A percentile compares a stretch with the other conserved stretches of the same genome.
These are phyloP conservation scores for Notarius quadriscutis DNA, from an alignment of 2,113 vertebrate species.

Conservation along the genomic window DNA sequence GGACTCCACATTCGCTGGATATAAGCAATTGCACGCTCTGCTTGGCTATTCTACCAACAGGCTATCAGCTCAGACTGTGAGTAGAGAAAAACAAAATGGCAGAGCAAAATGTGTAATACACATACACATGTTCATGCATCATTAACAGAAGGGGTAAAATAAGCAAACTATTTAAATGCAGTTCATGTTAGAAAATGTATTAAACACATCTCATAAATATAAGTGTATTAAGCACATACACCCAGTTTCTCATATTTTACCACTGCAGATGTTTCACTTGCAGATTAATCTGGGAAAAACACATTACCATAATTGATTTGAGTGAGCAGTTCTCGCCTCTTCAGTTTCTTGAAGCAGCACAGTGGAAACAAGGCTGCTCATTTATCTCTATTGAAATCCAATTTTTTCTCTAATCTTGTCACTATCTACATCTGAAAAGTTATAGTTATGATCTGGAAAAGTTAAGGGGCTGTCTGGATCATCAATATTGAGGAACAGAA, in stretches of 20 bases:
- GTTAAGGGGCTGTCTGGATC: slow-evolving; percentile 60
- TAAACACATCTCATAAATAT: not conserved
- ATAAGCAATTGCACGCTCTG: too few species aligned
- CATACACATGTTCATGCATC: not conserved
- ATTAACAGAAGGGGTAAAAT: not conserved
- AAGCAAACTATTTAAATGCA: not conserved
- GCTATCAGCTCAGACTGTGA: too few species aligned
- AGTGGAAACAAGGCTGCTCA: slow-evolving; percentile 56
- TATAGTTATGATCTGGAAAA: slow-evolving; percentile 11
- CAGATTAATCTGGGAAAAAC: slow-evolving; percentile 36
- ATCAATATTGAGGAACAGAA: slow-evolving; percentile 55
- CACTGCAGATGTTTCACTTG: slow-evolving; percentile 15
- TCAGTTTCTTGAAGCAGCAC: slow-evolving; percentile 60
- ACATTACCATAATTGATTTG: slow-evolving; percentile 53
- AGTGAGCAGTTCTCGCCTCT: slow-evolving; percentile 58
- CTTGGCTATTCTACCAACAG: too few species aligned
- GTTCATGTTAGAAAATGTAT: not conserved
- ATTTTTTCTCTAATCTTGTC: slow-evolving; percentile 72
- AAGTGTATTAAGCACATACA: not conserved
- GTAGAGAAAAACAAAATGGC: too few species aligned
- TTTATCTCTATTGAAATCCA: slow-evolving; percentile 73
- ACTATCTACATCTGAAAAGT: slow-evolving; percentile 74
- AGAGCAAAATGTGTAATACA: too few species aligned
- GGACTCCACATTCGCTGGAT: too few species aligned
- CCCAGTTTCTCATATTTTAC: not conserved